Evolutionary conservation across 1,140 invertebrate genomes (phyloP).

Genomic region (Pissodes strobi): DNA sequence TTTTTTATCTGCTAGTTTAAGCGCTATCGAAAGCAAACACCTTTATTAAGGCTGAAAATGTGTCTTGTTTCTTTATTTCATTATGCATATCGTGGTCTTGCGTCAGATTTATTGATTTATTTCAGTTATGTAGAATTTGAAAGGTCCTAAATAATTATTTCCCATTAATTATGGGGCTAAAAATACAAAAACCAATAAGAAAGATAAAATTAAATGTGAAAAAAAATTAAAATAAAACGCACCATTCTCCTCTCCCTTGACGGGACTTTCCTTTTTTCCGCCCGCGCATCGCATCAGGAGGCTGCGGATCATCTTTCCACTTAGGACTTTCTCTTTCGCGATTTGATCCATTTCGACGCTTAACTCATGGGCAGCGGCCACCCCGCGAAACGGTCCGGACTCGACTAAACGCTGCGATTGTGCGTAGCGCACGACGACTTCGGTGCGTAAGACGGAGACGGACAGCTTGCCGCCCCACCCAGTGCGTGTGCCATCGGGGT

Average conservation of each 20-base stretch:
- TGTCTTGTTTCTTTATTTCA: too few species aligned
- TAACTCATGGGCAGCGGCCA: constrained; percentile 11
- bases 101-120: too few species aligned
- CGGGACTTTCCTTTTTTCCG: constrained; percentile 3
- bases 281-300: constrained; percentile 20
- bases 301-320: constrained; percentile 24
- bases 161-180: too few species aligned
- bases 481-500: constrained; percentile 49
- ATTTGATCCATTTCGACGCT: not conserved
- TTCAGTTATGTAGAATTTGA: too few species aligned
- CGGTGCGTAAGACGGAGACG: constrained; percentile 27
- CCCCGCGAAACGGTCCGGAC: constrained; percentile 8
- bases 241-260: constrained; percentile 38
- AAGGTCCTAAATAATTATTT: too few species aligned
- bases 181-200: too few species aligned
- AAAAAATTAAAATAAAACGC: constrained; percentile 29
- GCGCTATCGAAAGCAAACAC: too few species aligned
- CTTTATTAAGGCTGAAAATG: too few species aligned
- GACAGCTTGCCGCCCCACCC: constrained; percentile 43
- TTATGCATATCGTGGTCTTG: too few species aligned
- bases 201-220: too few species aligned
- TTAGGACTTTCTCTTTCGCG: constrained; percentile 28
- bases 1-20: too few species aligned
- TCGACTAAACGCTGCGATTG: constrained; percentile 25
- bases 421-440: constrained; percentile 23